Evolutionary conservation across 2,797 vertebrate genomes (phyloP).

Genomic region (Semotilus atromaculatus): DNA sequence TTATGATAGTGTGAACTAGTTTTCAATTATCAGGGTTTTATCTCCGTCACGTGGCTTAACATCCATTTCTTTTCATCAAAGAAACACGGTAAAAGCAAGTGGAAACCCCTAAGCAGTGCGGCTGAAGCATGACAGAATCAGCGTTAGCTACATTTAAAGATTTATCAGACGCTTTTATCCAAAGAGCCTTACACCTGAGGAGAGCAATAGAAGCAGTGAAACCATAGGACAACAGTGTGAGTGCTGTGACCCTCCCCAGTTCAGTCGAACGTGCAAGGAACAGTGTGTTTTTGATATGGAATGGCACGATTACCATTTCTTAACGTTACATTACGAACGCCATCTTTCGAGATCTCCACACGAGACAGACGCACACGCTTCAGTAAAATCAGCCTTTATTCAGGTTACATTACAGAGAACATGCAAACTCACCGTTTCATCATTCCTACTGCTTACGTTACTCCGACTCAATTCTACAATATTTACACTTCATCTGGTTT

Average conservation of each 20-base stretch:
- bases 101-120: neutral
- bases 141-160: no score
- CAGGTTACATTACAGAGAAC: conserved; percentile 76
- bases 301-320: no score
- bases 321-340: no score
- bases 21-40: neutral
- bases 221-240: no score
- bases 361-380: neutral
- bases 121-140: no score
- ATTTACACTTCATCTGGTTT: conserved; percentile 11
- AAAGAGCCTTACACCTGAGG: no score
- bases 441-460: conserved; percentile 52
- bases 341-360: no score
- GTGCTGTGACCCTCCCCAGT: no score
- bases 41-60: neutral
- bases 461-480: conserved; percentile 58
- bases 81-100: neutral
- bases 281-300: no score
- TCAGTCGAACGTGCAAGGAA: rapidly evolving
- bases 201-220: no score
- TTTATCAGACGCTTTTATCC: no score
- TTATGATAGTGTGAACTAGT: neutral
- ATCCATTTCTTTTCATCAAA: neutral
- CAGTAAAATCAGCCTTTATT: conserved; percentile 72
- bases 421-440: conserved; percentile 71